These are phyloP conservation scores for Cololabis saira DNA, from an alignment of 2,113 vertebrate genomes.

Conservation along the genomic window DNA sequence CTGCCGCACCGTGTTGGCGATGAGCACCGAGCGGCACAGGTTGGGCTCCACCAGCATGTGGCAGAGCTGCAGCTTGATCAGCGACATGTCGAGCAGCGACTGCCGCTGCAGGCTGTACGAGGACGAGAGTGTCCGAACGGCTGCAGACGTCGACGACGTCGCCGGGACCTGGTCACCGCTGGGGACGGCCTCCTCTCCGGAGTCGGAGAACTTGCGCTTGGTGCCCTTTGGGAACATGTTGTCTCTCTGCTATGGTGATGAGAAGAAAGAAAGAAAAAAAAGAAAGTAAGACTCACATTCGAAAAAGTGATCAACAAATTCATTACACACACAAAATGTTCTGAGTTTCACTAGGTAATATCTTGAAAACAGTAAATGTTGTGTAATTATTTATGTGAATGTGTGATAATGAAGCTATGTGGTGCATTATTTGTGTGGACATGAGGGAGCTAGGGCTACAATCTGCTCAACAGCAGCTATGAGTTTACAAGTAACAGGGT, in stretches of 20 bases:
- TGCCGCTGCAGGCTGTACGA: slow-evolving; percentile 92
- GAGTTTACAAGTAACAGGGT: slow-evolving; percentile 54
- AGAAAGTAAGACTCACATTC: slow-evolving; percentile 27
- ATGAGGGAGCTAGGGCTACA: slow-evolving; percentile 47
- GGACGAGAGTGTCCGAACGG: slow-evolving; percentile 78
- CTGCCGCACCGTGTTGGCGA: slow-evolving; percentile 97
- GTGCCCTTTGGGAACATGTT: slow-evolving; percentile 92
- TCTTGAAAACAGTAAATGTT: slow-evolving; percentile 36
- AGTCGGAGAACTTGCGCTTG: slow-evolving; percentile 90
- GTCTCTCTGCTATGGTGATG: slow-evolving; percentile 79
- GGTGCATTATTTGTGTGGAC: slow-evolving; percentile 44
- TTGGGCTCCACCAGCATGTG: slow-evolving; percentile 97
- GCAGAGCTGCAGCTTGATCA: slow-evolving; percentile 98
- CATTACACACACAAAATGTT: slow-evolving; percentile 53
- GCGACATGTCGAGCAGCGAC: slow-evolving; percentile 96
- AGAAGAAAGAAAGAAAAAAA: slow-evolving; percentile 41
- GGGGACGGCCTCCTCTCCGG: slow-evolving; percentile 79
- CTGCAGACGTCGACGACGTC: slow-evolving; percentile 30
- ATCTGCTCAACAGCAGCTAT: slow-evolving; percentile 61
- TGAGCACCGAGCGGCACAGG: slow-evolving; percentile 96
- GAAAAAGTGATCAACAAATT: slow-evolving; percentile 3
- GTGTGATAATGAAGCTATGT: slow-evolving; percentile 56
- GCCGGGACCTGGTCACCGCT: slow-evolving; percentile 51
- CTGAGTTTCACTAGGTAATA: slow-evolving; percentile 44
- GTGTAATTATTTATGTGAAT: slow-evolving; percentile 55